Base-by-base conservation (phyloP, 2,113 vertebrate species). In the Bostrychus sinensis region DNA sequence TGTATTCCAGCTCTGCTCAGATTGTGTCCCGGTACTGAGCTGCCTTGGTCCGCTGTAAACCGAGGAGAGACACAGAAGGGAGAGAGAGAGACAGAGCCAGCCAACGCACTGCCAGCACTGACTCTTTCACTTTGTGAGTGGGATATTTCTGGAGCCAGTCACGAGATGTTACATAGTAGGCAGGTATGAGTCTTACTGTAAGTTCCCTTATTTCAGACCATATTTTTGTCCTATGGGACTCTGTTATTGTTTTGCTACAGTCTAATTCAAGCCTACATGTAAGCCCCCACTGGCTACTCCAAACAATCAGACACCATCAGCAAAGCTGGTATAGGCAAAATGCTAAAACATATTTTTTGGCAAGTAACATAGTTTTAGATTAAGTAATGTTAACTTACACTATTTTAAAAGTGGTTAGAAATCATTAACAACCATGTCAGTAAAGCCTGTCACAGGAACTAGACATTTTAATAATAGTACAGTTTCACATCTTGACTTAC, bases 1-100 rank as follows among this genome's bases (percentile, higher is more conserved):
- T 32, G 71, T 56, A 14, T n/a, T 55, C 37, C 66, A 41, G 71
- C 71, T 75, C 75, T 50, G 55, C 54, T 77, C 66, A 2, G 70
- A 39, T 37, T 54, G 46, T 36, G 48, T 26, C 51, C 30, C 50
- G 57, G 4, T 34, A 65, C 26, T 45, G 42, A 4, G 19, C 57
- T 50, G 60, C 48, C 22, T 20, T 3, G 22, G 39, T 9, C 23
- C 7, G 4, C 10, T 19, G 23, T 25, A 37, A 43, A 56, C 16
- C 70, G 58, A 32, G 13, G 43, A 25, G 62, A 22, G 14, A 22
- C 10, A 37, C 13, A 6, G 56, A 41, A 13, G 16, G 34, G 4
- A 37, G 30, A 37, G 34, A 57, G 55, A 39, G 20, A 57, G 55
- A 23, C 41, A 55, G 56, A 38, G 19, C 38, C 23, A 1, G 37